Conservation (phyloP, 2,888 invertebrate genomes). For the Dioctria rufipes region DNA sequence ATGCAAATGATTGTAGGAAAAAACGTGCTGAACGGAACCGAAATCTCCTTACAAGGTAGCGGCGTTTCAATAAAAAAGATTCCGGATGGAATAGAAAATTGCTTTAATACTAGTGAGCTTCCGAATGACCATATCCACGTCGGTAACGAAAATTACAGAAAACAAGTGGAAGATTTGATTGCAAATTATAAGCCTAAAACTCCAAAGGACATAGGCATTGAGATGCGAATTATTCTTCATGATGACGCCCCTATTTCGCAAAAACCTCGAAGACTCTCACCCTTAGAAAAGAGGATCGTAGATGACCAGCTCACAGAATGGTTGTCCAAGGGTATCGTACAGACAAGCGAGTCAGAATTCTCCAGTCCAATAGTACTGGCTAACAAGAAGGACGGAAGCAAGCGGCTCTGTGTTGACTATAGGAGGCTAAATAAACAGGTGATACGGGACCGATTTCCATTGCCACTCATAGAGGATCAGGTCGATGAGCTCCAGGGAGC, state of each 20-base stretch:
- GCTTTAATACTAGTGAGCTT: too few species aligned
- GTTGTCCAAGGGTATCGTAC: neutral
- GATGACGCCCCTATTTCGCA: neutral
- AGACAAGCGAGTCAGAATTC: neutral
- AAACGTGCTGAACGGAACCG: too few species aligned
- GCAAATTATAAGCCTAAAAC: too few species aligned
- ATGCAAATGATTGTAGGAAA: too few species aligned
- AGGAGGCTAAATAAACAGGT: constrained; percentile 54
- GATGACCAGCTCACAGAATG: neutral
- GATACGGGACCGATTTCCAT: neutral
- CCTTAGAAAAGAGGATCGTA: neutral
- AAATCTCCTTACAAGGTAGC: too few species aligned
- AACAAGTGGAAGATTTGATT: too few species aligned
- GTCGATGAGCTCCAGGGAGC: neutral
- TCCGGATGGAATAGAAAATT: too few species aligned
- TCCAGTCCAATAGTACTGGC: neutral
- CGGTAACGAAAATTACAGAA: too few species aligned
- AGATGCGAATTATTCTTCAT: neutral
- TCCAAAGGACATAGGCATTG: neutral
- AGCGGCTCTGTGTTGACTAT: constrained; percentile 32
- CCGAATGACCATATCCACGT: too few species aligned
- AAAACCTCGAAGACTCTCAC: neutral
- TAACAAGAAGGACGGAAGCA: neutral
- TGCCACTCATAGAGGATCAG: neutral
- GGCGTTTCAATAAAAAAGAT: too few species aligned